phyloP scores from a whole-genome alignment of 2,797 vertebrate genomes.

The Geotrypetes seraphini region DNA sequence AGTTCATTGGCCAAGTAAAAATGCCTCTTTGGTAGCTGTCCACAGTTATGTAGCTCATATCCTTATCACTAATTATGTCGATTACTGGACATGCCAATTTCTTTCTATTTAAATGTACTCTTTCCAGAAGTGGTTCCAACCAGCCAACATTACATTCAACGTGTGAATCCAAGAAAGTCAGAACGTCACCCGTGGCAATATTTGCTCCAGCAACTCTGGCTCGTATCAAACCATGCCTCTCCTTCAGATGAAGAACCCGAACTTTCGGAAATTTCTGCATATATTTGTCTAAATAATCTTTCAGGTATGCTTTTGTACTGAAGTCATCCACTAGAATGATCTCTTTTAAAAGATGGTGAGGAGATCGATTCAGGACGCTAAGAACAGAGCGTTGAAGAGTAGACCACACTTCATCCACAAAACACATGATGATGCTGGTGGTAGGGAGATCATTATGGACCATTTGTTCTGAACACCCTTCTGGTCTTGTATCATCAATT shows the following conservation, averaged over 20 bases:
- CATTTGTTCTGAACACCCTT: slow-evolving; percentile 62
- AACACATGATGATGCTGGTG: slow-evolving; percentile 91
- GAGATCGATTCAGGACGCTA: slow-evolving; percentile 87
- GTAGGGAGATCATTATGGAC: slow-evolving; percentile 76
- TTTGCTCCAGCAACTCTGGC: slow-evolving; percentile 82
- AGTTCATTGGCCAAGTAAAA: slow-evolving; percentile 95
- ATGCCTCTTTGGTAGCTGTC: slow-evolving; percentile 92
- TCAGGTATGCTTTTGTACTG: slow-evolving; percentile 83
- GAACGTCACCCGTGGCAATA: slow-evolving; percentile 77
- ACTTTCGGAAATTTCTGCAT: slow-evolving; percentile 86
- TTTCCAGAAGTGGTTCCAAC: slow-evolving; percentile 89
- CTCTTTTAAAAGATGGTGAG: slow-evolving; percentile 76
- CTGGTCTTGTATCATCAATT: slow-evolving; percentile 80
- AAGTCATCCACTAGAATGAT: slow-evolving; percentile 90
- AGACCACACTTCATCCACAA: slow-evolving; percentile 96
- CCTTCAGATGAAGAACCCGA: slow-evolving; percentile 72
- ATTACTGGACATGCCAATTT: slow-evolving; percentile 94
- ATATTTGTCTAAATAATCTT: slow-evolving; percentile 71
- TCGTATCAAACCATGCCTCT: slow-evolving; percentile 87
- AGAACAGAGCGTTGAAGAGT: slow-evolving; percentile 86
- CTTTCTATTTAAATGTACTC: slow-evolving; percentile 64
- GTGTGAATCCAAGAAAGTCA: slow-evolving; percentile 94
- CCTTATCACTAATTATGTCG: slow-evolving; percentile 91
- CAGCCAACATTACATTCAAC: slow-evolving; percentile 93
- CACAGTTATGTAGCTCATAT: slow-evolving; percentile 94